Percentiles rank a stretch among this genome's conserved stretches.
phyloP scores from a whole-genome alignment of 2,113 vertebrate species.

The Zapus hudsonius region DNA sequence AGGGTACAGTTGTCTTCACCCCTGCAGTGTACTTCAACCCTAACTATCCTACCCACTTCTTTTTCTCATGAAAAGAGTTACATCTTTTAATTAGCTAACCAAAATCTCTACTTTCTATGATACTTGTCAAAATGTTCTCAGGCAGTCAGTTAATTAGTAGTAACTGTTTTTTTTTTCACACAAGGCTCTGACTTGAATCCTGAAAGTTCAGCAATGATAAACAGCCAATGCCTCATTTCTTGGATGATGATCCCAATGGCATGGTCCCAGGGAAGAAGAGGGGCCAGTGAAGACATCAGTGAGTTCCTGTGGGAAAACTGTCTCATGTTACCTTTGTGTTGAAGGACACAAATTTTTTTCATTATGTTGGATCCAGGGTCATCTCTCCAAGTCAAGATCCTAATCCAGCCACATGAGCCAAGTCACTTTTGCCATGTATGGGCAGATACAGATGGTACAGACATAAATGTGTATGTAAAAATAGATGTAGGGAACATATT shows the following conservation, averaged over 20 bases:
- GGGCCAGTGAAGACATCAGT: too few relatives aligned
- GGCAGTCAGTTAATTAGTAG: neutral
- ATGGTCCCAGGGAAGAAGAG: neutral
- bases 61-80: too few relatives aligned
- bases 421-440: neutral
- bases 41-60: too few relatives aligned
- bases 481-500: neutral
- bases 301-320: neutral
- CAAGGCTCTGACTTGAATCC: neutral
- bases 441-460: neutral
- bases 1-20: too few relatives aligned
- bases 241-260: neutral
- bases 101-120: conserved; percentile 13
- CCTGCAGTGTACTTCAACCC: too few relatives aligned
- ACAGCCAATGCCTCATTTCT: neutral
- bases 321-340: neutral
- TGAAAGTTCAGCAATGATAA: neutral
- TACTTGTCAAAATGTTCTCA: neutral
- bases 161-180: neutral
- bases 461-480: neutral
- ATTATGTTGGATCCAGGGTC: neutral
- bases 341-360: neutral
- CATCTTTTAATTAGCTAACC: too few relatives aligned
- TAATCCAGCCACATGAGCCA: neutral
- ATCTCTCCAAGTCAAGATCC: neutral